Evolutionary conservation across 2,888 invertebrate species (phyloP).

Genomic region (Eueremaeus valkanovi): DNA sequence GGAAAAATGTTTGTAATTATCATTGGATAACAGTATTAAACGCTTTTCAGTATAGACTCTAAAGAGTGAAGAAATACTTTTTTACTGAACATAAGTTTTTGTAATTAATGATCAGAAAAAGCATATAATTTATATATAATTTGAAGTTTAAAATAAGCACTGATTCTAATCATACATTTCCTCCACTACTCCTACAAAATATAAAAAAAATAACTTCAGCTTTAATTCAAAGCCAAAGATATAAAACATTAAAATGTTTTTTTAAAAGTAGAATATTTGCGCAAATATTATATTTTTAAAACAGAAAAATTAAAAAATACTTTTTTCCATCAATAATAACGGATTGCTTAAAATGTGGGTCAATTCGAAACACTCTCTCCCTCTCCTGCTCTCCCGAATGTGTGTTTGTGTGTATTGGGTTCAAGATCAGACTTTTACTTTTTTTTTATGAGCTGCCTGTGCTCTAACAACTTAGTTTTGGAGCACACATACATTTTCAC

Average conservation of each 20-base stretch:
- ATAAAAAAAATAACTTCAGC: background rate
- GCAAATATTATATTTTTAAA: no score
- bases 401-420: constrained; percentile 8
- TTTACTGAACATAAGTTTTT: no score
- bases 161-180: no score
- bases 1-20: no score
- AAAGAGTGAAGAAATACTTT: no score
- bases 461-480: background rate
- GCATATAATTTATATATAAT: no score
- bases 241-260: background rate
- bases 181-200: background rate
- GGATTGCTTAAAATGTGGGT: constrained; percentile 17
- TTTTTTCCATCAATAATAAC: no score
- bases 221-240: background rate
- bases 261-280: no score
- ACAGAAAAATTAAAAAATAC: background rate
- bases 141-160: no score
- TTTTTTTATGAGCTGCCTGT: background rate
- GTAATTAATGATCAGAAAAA: background rate
- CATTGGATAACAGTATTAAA: no score
- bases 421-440: constrained; percentile 2
- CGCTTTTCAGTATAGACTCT: no score
- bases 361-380: background rate
- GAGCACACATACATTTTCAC: background rate
- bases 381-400: background rate